phyloP scores from a whole-genome alignment of 2,888 invertebrate species.

The Drosophila paramelanica region DNA sequence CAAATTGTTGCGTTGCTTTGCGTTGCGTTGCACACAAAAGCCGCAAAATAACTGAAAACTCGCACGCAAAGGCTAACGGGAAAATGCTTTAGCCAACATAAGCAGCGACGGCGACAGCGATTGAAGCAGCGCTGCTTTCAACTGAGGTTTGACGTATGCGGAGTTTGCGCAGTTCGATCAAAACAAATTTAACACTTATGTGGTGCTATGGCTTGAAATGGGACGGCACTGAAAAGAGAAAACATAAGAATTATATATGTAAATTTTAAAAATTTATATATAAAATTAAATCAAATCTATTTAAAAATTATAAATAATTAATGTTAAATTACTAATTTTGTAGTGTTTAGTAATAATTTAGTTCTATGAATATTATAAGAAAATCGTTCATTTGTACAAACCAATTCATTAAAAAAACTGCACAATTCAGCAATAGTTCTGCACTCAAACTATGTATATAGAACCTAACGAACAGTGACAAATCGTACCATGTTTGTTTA shows the following conservation, averaged over 20 bases:
- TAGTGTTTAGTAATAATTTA: too few species aligned
- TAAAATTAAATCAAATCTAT: background rate
- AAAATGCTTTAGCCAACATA: constrained; percentile 7
- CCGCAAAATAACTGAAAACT: constrained; percentile 44
- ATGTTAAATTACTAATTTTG: background rate
- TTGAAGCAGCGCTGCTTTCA: constrained; percentile 35
- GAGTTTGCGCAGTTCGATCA: constrained; percentile 56
- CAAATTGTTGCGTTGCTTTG: background rate
- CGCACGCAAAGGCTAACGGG: constrained; percentile 14
- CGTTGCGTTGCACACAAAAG: constrained; percentile 42
- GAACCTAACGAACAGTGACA: too few species aligned
- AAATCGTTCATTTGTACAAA: background rate
- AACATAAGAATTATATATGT: background rate
- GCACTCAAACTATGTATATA: too few species aligned
- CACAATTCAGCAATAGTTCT: too few species aligned
- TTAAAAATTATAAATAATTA: background rate
- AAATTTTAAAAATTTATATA: background rate
- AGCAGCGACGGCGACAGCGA: constrained; percentile 18
- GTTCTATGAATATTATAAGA: background rate
- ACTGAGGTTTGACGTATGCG: constrained; percentile 37
- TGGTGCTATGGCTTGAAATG: constrained; percentile 7
- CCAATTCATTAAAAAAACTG: too few species aligned
- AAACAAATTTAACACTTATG: constrained; percentile 57
- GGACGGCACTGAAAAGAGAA: constrained; percentile 25
- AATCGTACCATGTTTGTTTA: too few species aligned